Conservation (phyloP, 1,140 invertebrate genomes). For the Dinothrombium tinctorium region DNA sequence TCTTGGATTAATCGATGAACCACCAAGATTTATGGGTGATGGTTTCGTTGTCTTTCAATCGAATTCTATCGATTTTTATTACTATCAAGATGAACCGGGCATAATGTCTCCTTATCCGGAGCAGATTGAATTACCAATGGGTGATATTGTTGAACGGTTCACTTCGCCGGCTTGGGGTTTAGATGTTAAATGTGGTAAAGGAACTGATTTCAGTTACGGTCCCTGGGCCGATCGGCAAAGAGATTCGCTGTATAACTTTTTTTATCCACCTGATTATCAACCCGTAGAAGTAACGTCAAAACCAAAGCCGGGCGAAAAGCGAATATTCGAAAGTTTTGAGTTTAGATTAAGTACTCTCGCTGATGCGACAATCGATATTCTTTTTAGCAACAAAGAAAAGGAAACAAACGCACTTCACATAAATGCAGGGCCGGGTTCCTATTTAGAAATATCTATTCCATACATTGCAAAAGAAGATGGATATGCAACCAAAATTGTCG, state of each 20-base stretch:
- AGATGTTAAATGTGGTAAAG: conserved; percentile 87
- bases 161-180: conserved; percentile 81
- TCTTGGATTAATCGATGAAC: conserved; percentile 73
- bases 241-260: conserved; percentile 84
- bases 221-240: conserved; percentile 93
- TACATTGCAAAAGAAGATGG: conserved; percentile 65
- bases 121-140: conserved; percentile 66
- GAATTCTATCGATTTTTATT: conserved; percentile 79
- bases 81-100: conserved; percentile 84
- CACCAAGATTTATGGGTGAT: conserved; percentile 89
- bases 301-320: conserved; percentile 56
- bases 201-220: conserved; percentile 89
- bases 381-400: conserved; percentile 78
- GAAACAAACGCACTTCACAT: conserved; percentile 90
- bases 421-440: conserved; percentile 73
- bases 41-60: conserved; percentile 90
- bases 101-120: conserved; percentile 69
- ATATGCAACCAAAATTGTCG: conserved; percentile 67
- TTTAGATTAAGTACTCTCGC: conserved; percentile 66
- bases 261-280: conserved; percentile 43
- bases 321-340: conserved; percentile 73
- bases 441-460: conserved; percentile 80
- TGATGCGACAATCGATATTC: conserved; percentile 76
- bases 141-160: conserved; percentile 58
- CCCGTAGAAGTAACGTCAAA: conserved; percentile 21